Conservation (phyloP, 1,140 invertebrate species). For the Caenorhabditis latens region DNA sequence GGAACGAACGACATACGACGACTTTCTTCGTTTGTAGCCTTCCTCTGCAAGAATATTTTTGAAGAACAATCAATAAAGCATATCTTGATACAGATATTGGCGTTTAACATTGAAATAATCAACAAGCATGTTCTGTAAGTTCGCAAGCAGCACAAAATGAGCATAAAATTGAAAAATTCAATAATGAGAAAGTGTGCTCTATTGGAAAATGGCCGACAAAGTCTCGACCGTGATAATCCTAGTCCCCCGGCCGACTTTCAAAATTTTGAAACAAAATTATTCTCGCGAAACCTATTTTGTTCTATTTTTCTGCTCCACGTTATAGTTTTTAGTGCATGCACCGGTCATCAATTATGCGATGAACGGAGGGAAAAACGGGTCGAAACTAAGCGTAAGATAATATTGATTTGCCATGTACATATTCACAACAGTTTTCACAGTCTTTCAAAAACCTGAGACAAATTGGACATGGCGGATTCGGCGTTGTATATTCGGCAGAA, state of each 20-base stretch:
- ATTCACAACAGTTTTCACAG: neutral
- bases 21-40: neutral
- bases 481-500: slow-evolving; percentile 19
- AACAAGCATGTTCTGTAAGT: too few relatives aligned
- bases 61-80: too few relatives aligned
- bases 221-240: neutral
- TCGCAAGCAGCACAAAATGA: too few relatives aligned
- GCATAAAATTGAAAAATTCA: neutral
- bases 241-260: neutral
- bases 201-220: neutral
- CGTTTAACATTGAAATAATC: too few relatives aligned
- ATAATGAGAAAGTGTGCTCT: slow-evolving; percentile 4
- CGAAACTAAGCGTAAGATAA: slow-evolving; percentile 9
- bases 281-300: neutral
- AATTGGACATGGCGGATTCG: slow-evolving; percentile 36
- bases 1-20: slow-evolving; percentile 54
- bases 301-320: neutral
- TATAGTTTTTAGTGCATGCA: neutral
- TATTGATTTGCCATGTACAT: neutral
- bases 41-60: neutral
- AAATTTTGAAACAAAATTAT: neutral
- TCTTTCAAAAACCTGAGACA: neutral
- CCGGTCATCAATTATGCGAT: slow-evolving; percentile 2
- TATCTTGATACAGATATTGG: too few relatives aligned
- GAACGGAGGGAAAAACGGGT: slow-evolving; percentile 1